Percentiles rank a stretch among this genome's conserved stretches.
Evolutionary conservation across 1,140 invertebrate genomes (phyloP).

Genomic region (Latrodectus geometricus): DNA sequence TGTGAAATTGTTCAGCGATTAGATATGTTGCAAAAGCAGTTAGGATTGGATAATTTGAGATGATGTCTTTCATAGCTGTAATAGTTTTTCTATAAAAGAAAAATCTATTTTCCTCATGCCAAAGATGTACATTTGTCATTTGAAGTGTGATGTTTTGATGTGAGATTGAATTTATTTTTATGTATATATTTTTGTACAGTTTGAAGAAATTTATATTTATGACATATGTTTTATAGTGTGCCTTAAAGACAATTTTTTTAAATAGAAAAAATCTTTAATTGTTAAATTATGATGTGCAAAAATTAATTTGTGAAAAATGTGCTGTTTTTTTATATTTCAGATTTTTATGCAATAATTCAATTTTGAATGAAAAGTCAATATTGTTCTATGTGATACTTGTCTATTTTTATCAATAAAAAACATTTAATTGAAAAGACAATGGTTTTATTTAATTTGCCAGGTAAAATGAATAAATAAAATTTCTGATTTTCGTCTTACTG

Average conservation of each 20-base stretch:
- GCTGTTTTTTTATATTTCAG: not conserved
- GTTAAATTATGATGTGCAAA: not conserved
- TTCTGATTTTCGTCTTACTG: too few relatives aligned
- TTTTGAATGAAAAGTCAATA: too few relatives aligned
- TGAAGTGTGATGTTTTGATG: conserved; percentile 2
- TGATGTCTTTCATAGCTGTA: conserved; percentile 18
- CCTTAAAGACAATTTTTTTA: not conserved
- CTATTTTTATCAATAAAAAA: too few relatives aligned
- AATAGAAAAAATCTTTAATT: not conserved
- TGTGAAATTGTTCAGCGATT: conserved; percentile 30
- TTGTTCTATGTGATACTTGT: too few relatives aligned
- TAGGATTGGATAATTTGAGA: conserved; percentile 40
- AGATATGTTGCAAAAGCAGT: conserved; percentile 27
- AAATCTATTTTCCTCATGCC: conserved; percentile 30
- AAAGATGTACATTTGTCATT: conserved; percentile 29
- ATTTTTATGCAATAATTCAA: too few relatives aligned
- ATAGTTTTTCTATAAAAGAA: conserved; percentile 6
- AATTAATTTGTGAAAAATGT: not conserved
- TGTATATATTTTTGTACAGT: not conserved
- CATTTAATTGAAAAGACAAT: too few relatives aligned
- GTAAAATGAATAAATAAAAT: too few relatives aligned
- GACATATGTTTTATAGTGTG: conserved; percentile 3
- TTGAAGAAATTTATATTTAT: conserved; percentile 1
- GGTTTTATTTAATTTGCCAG: too few relatives aligned
- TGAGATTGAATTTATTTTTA: not conserved